A percentile compares a stretch with the other conserved stretches of the same genome.
Evolutionary conservation across 1,140 invertebrate genomes (phyloP).

Genomic region (Camponotus pennsylvanicus): DNA sequence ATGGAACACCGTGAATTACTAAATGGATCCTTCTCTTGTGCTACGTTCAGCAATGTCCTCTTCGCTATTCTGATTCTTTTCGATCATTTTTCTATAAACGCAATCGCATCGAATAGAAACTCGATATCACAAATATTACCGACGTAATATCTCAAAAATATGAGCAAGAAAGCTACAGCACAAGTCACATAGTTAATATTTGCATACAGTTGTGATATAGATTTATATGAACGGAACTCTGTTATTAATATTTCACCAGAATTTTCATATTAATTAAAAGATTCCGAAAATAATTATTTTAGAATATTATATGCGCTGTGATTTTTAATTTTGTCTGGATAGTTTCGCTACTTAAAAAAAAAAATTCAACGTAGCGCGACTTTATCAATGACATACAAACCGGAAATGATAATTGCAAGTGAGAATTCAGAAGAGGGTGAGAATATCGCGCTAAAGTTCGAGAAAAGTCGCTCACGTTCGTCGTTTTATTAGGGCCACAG

Average conservation of each 20-base stretch:
- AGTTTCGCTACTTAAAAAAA: too few relatives aligned
- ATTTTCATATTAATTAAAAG: too few relatives aligned
- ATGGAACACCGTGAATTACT: slow-evolving; percentile 16
- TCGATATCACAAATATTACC: not conserved
- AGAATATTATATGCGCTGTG: too few relatives aligned
- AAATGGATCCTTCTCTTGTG: slow-evolving; percentile 7
- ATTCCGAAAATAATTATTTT: too few relatives aligned
- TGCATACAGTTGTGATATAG: too few relatives aligned
- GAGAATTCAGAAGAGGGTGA: not conserved
- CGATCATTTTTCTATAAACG: not conserved
- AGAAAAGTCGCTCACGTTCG: slow-evolving; percentile 14
- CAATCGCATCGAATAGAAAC: not conserved
- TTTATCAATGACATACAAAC: slow-evolving; percentile 1
- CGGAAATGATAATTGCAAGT: slow-evolving; percentile 44
- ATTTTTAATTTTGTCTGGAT: too few relatives aligned
- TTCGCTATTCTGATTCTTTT: not conserved
- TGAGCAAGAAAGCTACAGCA: not conserved
- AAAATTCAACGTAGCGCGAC: not conserved
- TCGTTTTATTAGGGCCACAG: slow-evolving; percentile 1
- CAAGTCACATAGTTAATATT: too few relatives aligned
- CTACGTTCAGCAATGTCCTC: not conserved
- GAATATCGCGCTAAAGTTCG: not conserved
- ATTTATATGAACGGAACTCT: too few relatives aligned
- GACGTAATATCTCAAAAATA: not conserved
- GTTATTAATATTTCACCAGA: too few relatives aligned